Conservation (phyloP, 1,140 invertebrate species). For the Drosophila triauraria region DNA sequence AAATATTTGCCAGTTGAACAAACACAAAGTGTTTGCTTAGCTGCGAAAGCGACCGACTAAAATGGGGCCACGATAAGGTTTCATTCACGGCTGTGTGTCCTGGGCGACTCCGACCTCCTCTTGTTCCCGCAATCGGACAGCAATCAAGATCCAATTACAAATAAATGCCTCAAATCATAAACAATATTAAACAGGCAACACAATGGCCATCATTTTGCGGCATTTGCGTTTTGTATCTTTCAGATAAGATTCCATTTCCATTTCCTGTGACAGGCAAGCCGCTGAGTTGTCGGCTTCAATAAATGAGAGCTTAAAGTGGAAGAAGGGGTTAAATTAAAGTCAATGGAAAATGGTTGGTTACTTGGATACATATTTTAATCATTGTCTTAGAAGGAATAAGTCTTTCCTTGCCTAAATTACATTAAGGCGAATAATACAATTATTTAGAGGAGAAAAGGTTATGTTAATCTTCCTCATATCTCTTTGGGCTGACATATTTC, state of each 20-base stretch:
- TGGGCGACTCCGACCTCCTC: background rate
- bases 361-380: no score
- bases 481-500: conserved; percentile 6
- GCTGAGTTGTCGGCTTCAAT: background rate
- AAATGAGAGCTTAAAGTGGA: background rate
- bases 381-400: background rate
- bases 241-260: conserved; percentile 42
- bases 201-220: conserved; percentile 52
- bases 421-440: background rate
- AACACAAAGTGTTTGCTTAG: conserved; percentile 58
- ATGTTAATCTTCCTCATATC: conserved; percentile 2
- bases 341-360: background rate
- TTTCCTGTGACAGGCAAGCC: conserved; percentile 42
- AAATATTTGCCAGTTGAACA: conserved; percentile 39
- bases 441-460: background rate
- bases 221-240: conserved; percentile 23
- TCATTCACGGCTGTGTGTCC: conserved; percentile 4
- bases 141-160: conserved; percentile 59
- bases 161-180: conserved; percentile 43
- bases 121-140: conserved; percentile 9
- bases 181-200: conserved; percentile 38
- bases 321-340: background rate
- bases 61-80: conserved; percentile 49
- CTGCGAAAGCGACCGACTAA: conserved; percentile 27
- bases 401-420: no score